phyloP scores from a whole-genome alignment of 2,797 vertebrate genomes.

The Enteromius treurensis region DNA sequence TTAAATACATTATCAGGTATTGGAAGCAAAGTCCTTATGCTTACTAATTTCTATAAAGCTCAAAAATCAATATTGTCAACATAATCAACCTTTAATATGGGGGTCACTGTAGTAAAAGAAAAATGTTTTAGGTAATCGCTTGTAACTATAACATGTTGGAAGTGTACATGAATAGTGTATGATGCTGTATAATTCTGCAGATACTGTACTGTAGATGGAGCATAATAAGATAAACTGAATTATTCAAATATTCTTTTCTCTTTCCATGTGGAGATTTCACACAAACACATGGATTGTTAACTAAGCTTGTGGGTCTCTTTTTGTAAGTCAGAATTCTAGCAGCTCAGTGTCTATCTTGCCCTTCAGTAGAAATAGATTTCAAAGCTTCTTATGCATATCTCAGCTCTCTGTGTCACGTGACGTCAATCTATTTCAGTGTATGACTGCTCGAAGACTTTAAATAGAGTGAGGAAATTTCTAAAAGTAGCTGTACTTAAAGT shows the following conservation, averaged over 20 bases:
- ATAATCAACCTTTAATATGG: not conserved
- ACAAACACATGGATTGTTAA: not conserved
- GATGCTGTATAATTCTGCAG: not conserved
- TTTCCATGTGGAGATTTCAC: not conserved
- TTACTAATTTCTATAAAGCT: not conserved
- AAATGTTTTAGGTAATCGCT: not conserved
- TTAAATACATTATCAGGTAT: not conserved
- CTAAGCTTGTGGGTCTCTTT: not conserved
- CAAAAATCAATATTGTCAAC: not conserved
- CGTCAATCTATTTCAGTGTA: conserved; percentile 17
- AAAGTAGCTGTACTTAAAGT: not conserved
- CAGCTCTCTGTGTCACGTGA: not conserved
- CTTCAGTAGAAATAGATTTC: not conserved
- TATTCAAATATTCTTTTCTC: not conserved
- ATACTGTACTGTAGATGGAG: not conserved
- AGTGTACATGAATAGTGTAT: not conserved
- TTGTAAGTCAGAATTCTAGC: not conserved
- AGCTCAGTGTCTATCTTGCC: not conserved
- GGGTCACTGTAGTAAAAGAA: not conserved
- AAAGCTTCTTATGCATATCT: conserved; percentile 16
- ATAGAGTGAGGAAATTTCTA: conserved; percentile 23
- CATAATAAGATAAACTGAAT: not conserved
- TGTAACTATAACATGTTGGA: not conserved
- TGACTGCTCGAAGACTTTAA: conserved; percentile 24
- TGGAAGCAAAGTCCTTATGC: not conserved